Base-by-base conservation (phyloP, 2,113 vertebrate genomes). In the Malurus melanocephalus region DNA sequence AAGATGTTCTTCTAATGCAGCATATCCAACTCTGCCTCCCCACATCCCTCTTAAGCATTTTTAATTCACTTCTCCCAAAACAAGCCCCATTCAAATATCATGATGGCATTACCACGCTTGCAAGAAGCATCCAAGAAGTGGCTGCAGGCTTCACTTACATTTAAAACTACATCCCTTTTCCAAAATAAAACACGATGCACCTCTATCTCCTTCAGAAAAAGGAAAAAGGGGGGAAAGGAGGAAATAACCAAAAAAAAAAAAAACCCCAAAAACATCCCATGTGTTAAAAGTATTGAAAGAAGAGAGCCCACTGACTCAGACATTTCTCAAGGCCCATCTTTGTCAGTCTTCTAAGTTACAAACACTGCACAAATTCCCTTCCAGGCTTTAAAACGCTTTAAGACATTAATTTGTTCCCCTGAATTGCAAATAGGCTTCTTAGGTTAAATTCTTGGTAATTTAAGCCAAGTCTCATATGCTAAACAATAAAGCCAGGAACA, bases 401-500 rank as follows among this genome's bases (percentile, higher is more conserved):
- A 77, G 16, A 93, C 60, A 35, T 13, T 65, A 49, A 91, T 76
- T 72, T 2, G 9, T 35, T 72, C 67, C 49, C 55, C 28, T 69
- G 57, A 90, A 83, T 33, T 86, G 57, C 74, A 77, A 94, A 78
- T 33, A 46, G 77, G 60, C 45, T 72, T 45, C 35, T 24, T 13
- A 56, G 17, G 32, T 79, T 75, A 53, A 92, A 89, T 57, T 79
- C 53, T 38, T 40, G 3, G 0, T 22, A 28, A 72, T 46, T 57
- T 35, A 80, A 74, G 40, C 17, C 11, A 30, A 80, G 42, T 28
- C 59, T 67, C 57, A 13, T 24, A 76, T 43, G 62, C 45, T 68
- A 65, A 94, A 81, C 78, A 88, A 75, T 72, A 84, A 68, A 87
- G 35, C n/a, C 17, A 48, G 62, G 55, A 90, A 73, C 21, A 46